Conservation (phyloP, 1,140 invertebrate genomes). For the Ceratosolen fusciceps region DNA sequence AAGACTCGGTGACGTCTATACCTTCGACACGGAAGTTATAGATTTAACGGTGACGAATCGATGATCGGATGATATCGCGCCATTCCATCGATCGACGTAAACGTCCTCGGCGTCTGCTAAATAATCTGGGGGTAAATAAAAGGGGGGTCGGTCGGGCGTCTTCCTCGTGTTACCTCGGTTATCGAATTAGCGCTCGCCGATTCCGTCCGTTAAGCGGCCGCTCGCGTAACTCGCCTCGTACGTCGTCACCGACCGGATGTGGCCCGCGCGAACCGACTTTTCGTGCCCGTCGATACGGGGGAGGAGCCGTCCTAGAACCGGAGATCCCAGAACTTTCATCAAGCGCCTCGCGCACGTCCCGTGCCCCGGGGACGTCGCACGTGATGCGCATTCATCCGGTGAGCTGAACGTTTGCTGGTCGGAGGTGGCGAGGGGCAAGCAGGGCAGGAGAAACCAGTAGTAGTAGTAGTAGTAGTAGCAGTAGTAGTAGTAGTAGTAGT, state of each 20-base stretch:
- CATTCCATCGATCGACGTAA: no score
- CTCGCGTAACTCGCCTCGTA: neutral
- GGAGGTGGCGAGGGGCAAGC: neutral
- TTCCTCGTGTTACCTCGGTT: no score
- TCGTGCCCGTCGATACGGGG: slow-evolving; percentile 43
- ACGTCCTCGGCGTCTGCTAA: no score
- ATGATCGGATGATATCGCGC: no score
- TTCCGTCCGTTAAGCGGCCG: neutral
- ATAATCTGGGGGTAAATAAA: no score
- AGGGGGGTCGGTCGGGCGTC: no score
- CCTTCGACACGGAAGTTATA: no score
- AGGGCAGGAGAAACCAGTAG: neutral
- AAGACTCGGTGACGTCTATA: no score
- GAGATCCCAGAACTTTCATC: slow-evolving; percentile 66
- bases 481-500: no score
- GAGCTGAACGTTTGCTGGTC: neutral
- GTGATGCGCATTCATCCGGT: slow-evolving; percentile 67
- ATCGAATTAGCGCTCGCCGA: neutral
- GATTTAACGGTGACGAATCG: no score
- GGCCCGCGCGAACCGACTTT: slow-evolving; percentile 56
- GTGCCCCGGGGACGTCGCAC: slow-evolving; percentile 53
- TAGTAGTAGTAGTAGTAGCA: no score
- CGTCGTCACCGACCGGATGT: slow-evolving; percentile 54
- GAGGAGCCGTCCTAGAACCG: slow-evolving; percentile 16
- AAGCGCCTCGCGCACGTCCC: slow-evolving; percentile 61